Conservation (phyloP, 2,113 vertebrate genomes). For the Paraplagusia blochii region DNA sequence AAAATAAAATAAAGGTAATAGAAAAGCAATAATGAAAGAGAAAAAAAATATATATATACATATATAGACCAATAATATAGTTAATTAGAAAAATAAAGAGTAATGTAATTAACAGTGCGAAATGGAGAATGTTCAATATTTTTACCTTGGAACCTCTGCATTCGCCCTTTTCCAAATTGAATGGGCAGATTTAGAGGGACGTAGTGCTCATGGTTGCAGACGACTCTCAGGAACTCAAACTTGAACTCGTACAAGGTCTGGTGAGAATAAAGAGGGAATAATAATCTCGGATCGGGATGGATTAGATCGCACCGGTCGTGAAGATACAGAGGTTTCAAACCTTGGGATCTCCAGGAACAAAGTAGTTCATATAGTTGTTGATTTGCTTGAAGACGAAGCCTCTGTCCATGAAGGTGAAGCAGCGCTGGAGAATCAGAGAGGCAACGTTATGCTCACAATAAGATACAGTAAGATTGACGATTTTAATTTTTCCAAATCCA, state of each 20-base stretch:
- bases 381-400: conserved; percentile 98
- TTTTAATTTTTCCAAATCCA: too few relatives aligned
- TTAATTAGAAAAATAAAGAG: too few relatives aligned
- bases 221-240: conserved; percentile 95
- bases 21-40: too few relatives aligned
- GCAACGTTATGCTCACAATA: background rate
- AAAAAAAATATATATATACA: too few relatives aligned
- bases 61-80: too few relatives aligned
- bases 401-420: conserved; percentile 97
- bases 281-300: background rate
- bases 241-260: conserved; percentile 97
- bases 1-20: too few relatives aligned
- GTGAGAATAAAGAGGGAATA: conserved; percentile 13
- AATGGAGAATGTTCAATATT: background rate
- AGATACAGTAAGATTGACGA: too few relatives aligned
- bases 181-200: conserved; percentile 96
- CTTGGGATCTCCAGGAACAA: conserved; percentile 93
- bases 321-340: conserved; percentile 56
- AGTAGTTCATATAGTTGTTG: conserved; percentile 96
- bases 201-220: conserved; percentile 95
- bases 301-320: background rate
- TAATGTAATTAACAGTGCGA: too few relatives aligned
- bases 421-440: conserved; percentile 76
- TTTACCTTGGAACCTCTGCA: conserved; percentile 97
- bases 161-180: conserved; percentile 92